These are phyloP conservation scores for Philotrypesis tridentata DNA, from an alignment of 1,140 invertebrate genomes.

Conservation along the genomic window DNA sequence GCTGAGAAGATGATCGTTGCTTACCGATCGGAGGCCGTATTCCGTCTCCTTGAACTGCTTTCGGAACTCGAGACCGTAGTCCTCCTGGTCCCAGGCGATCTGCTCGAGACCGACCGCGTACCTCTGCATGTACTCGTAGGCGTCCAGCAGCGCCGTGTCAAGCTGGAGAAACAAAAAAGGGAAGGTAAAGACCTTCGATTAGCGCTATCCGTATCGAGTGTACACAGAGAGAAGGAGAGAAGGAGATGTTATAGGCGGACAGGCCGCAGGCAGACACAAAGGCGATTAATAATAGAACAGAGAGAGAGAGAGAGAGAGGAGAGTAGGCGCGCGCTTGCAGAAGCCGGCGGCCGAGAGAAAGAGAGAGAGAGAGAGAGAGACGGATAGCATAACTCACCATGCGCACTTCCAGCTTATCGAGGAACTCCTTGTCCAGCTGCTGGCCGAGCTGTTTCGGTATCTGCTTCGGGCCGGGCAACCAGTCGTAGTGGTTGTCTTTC, in stretches of 20 bases:
- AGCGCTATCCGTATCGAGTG: not conserved
- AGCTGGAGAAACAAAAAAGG: slow-evolving; percentile 66
- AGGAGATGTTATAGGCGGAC: no score
- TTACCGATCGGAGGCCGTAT: slow-evolving; percentile 75
- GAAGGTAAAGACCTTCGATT: not conserved
- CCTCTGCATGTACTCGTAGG: slow-evolving; percentile 79
- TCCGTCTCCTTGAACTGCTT: slow-evolving; percentile 76
- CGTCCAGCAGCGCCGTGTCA: slow-evolving; percentile 73
- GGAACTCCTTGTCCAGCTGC: slow-evolving; percentile 64
- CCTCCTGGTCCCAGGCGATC: slow-evolving; percentile 78
- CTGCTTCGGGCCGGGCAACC: slow-evolving; percentile 71
- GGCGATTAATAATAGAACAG: slow-evolving; percentile 8
- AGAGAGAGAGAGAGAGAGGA: not conserved
- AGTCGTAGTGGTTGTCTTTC: slow-evolving; percentile 73
- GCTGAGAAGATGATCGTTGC: no score
- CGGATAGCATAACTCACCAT: slow-evolving; percentile 54
- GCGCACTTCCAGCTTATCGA: slow-evolving; percentile 71
- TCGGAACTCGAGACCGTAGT: slow-evolving; percentile 71
- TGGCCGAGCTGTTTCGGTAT: slow-evolving; percentile 75
- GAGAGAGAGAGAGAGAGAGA: not conserved
- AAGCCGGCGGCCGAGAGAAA: not conserved
- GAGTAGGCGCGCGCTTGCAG: not conserved
- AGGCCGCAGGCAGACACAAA: no score
- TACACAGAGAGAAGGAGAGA: no score
- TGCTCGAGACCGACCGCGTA: slow-evolving; percentile 81